Base-by-base conservation (phyloP, 2,888 invertebrate species). In the Platerodrilus igneus region DNA sequence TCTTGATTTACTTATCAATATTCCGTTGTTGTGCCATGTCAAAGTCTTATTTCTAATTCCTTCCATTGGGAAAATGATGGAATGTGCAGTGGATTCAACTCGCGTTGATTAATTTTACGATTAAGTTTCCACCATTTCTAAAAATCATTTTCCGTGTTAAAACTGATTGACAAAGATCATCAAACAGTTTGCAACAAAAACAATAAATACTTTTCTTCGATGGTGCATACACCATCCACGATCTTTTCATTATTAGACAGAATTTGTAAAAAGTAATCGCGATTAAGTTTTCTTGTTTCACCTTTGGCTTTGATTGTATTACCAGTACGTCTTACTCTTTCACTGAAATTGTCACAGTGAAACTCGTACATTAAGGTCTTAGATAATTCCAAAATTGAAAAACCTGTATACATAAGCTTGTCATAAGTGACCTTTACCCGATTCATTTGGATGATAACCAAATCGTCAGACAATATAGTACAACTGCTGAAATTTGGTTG, bases 21-120 rank as follows among this genome's bases (percentile, higher is more conserved):
- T 33, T 28, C 21, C 48, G 23, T 43, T 51, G 47, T 19, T 40
- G 37, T 47, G 32, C 13, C 30, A 47, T 47, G 26, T 49, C 48
- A 32, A 47, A 37, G 35, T n/a, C 38, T 48, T 25, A 23, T 25
- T 8, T 36, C 27, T 36, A 36, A 36, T 17, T 36, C 28, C 36
- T 36, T 36, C 20, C 28, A 28, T 36, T 36, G 36, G 36, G 28
- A 29, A 37, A 37, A 37, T 29, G 37, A 20, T 37, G 15, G 29
- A 37, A 37, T 20, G 21, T n/a, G n/a, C n/a, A n/a, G n/a, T n/a
- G n/a, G n/a, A n/a, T n/a, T n/a, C 20, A 37, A 37, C 29, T 37
- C 29, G 21, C 29, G 28, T 37, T 37, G 29, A 37, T 21, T 19
- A 29, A 37, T 37, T 37, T 37, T 37, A 13, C 16, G 20, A 37